A percentile compares a stretch with the other conserved stretches of the same genome.
Conservation (phyloP, 2,797 vertebrate species). For the Gymnopithys bicolor region DNA sequence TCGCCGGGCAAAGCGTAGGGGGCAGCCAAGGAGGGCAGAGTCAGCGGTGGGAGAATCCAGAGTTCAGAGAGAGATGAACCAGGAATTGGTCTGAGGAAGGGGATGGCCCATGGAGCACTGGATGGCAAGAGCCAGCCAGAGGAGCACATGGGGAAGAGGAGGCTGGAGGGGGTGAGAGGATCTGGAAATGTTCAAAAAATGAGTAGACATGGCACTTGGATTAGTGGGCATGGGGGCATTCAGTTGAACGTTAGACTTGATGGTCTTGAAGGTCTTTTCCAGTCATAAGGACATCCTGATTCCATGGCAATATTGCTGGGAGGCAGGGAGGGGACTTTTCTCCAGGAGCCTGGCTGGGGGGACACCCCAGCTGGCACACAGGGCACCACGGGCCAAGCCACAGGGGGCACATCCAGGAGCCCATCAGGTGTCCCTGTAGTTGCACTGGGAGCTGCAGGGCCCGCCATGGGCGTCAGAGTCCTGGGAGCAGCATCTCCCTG, state of each 20-base stretch:
- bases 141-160: not conserved
- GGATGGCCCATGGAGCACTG: fast-evolving
- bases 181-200: not conserved
- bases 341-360: not conserved
- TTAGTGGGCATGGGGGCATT: fast-evolving
- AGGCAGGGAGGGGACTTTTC: not conserved
- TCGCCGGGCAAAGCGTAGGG: fast-evolving
- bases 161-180: not conserved
- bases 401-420: fast-evolving
- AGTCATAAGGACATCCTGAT: not conserved
- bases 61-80: not conserved
- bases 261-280: not conserved
- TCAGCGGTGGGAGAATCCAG: fast-evolving
- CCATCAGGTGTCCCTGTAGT: fast-evolving
- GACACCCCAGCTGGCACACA: not conserved
- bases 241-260: fast-evolving
- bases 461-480: fast-evolving
- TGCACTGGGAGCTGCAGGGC: not conserved
- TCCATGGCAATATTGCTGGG: not conserved
- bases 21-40: not conserved
- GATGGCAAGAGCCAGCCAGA: not conserved
- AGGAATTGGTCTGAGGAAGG: not conserved
- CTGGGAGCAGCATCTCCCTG: not conserved
- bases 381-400: fast-evolving
- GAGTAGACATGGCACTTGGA: not conserved